Evolutionary conservation across 2,113 vertebrate species (phyloP), one percentile per base, ranked within the genome.

Genomic region (Gnathonemus echidnorhynchus): DNA sequence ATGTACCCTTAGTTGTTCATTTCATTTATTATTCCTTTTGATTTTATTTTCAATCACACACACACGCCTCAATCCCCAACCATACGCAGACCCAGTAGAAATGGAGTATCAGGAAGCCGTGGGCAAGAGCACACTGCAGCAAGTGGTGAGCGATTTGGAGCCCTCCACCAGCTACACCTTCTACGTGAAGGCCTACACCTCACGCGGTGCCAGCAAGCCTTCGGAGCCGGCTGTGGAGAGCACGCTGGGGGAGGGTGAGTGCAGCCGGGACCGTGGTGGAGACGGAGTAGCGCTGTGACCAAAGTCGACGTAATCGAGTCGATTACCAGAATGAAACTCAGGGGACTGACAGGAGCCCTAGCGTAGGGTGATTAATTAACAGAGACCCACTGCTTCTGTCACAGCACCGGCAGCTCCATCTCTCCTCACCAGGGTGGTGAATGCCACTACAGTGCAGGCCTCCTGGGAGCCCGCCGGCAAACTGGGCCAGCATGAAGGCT

Each of bases 41-140:
- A 66, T 66, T 27, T 66, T 66, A 66, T 66, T 27, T 27, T 66
- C 62, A 70, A 70, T 70, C 62, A 31, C 62, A n/a, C 24, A n/a
- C 24, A 9, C 62, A 9, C 62, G 3, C 62, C 62, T n/a, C 58
- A n/a, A 70, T 70, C 62, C 3, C 62, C 62, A 70, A 31, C 62
- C 62, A 31, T 70, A 70, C 3, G 1, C 62, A 99, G 98, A 99
- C 92, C 97, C 98, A 0, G 92, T 96, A 0, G 97, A 99, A 92
- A 97, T 98, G 96, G 98, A 99, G 92, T 99, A 99, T 21, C 98
- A 99, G 95, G 98, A 99, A 93, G 98, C 98, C 0, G 98, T 99
- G 88, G 98, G 97, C 95, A 99, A 99, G 94, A 97, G 95, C 92
- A 99, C 98, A 1, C 96, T 98, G 87, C 97, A 98, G 95, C 98